Evolutionary conservation across 2,888 invertebrate species (phyloP), one percentile per base, ranked within the genome.

Genomic region (Philhelius pedissequus): DNA sequence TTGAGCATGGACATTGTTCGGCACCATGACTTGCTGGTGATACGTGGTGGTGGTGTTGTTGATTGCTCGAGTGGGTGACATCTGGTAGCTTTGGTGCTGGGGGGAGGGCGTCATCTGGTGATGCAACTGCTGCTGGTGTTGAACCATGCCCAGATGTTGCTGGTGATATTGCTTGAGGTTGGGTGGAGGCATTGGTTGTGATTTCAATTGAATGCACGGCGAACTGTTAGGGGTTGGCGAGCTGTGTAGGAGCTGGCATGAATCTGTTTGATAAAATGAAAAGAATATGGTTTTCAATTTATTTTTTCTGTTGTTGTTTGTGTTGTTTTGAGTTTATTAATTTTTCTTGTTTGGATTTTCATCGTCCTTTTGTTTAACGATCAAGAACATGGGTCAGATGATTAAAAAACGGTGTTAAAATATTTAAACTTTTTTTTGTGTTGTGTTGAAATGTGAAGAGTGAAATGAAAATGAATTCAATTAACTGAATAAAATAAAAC

Each of bases 211-310:
- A 87, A 88, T 88, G 70, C 88, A 88, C 45, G 88, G 82, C 43
- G 88, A 88, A 77, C 86, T 87, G 84, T 88, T 88, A 82, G 89
- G 89, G 56, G 88, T 88, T 74, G 90, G 89, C 64, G 90, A 89
- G 83, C 87, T 90, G 86, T 89, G 89, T 87, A 91, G 88, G 86
- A 91, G 89, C 84, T 91, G 91, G 88, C 90, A 90, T 86, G 90
- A 90, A 88, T 92, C 91, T 91, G 88, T 66, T 81, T 70, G 86
- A 64, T 43, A 64, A 71, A 76, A 86, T 58, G 83, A 68, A 76
- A 78, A 86, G 20, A 71, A 68, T 64, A 35, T 35, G n/a, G 50
- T 52, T 83, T 75, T 76, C 20, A 48, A 70, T 58, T 71, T 78
- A 56, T 60, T 20, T 60, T 40, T 73, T 52, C 13, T 58, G 15